A percentile compares a stretch with the other conserved stretches of the same genome.
These are phyloP conservation scores for Lasius fuliginosus DNA, from an alignment of 2,888 invertebrate genomes.

Conservation along the genomic window DNA sequence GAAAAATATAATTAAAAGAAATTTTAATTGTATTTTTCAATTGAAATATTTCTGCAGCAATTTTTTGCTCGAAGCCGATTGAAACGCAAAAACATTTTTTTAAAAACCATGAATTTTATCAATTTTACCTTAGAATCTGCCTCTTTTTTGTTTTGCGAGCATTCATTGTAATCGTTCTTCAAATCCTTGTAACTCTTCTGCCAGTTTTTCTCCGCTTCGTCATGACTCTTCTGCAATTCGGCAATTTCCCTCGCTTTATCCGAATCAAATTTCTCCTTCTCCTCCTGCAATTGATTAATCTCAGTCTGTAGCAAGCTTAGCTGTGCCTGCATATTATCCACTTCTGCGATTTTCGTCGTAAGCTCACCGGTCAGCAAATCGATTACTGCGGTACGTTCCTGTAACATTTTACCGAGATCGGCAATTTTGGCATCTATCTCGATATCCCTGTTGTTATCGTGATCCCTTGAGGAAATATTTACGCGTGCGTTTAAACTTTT, in stretches of 20 bases:
- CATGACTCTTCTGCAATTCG: neutral
- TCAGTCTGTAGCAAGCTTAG: conserved; percentile 69
- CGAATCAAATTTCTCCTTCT: conserved; percentile 64
- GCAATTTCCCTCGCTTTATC: neutral
- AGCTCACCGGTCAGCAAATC: neutral
- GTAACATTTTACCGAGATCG: neutral
- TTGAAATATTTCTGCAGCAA: neutral
- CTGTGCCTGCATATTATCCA: neutral
- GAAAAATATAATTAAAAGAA: neutral
- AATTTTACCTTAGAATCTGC: neutral
- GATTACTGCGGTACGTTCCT: neutral
- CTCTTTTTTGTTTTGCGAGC: neutral
- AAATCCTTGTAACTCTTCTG: conserved; percentile 61
- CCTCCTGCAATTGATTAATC: conserved; percentile 70
- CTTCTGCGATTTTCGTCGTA: neutral
- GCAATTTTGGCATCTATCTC: neutral
- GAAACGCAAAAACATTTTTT: neutral
- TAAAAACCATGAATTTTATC: neutral
- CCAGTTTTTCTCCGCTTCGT: neutral
- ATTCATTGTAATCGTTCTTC: neutral
- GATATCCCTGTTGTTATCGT: neutral
- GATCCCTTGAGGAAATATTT: neutral
- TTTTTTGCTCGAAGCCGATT: neutral
- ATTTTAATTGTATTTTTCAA: neutral
- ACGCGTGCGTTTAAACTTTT: neutral